phyloP scores from a whole-genome alignment of 1,140 invertebrate genomes.

The Musca vetustissima region DNA sequence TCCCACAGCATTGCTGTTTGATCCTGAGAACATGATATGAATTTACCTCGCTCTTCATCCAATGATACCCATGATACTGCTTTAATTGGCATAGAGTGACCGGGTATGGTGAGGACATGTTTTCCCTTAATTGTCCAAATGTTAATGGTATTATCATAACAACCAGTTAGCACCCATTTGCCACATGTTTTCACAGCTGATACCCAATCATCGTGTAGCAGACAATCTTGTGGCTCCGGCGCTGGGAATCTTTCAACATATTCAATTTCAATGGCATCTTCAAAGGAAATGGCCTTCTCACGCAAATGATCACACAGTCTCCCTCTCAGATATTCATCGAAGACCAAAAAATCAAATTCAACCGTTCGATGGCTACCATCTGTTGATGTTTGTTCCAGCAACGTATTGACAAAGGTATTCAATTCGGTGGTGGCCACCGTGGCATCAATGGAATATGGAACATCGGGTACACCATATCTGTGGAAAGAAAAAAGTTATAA shows the following conservation, averaged over 20 bases:
- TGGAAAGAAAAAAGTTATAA: not conserved
- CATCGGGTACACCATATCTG: conserved; percentile 86
- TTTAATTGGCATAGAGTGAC: conserved; percentile 84
- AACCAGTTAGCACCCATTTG: conserved; percentile 89
- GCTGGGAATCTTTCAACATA: conserved; percentile 86
- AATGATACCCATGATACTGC: conserved; percentile 82
- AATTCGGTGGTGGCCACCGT: conserved; percentile 69
- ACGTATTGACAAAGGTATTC: conserved; percentile 78
- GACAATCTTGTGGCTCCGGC: conserved; percentile 85
- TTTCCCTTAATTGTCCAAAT: conserved; percentile 86
- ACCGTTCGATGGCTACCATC: conserved; percentile 57
- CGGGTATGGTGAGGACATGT: conserved; percentile 79
- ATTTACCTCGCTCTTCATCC: conserved; percentile 65
- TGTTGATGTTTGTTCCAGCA: conserved; percentile 67
- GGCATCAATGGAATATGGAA: conserved; percentile 76
- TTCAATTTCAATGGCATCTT: conserved; percentile 83
- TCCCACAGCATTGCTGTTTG: conserved; percentile 90
- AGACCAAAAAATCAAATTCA: conserved; percentile 88
- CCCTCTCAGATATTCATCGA: conserved; percentile 74
- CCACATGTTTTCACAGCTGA: conserved; percentile 74
- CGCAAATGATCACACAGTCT: conserved; percentile 65
- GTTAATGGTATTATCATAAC: conserved; percentile 91
- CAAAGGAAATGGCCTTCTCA: conserved; percentile 69
- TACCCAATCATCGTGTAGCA: conserved; percentile 96
- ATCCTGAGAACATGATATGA: conserved; percentile 90